A percentile compares a stretch with the other conserved stretches of the same genome.
Conservation (phyloP, 2,888 invertebrate species). For the Acanthopleura granulata region DNA sequence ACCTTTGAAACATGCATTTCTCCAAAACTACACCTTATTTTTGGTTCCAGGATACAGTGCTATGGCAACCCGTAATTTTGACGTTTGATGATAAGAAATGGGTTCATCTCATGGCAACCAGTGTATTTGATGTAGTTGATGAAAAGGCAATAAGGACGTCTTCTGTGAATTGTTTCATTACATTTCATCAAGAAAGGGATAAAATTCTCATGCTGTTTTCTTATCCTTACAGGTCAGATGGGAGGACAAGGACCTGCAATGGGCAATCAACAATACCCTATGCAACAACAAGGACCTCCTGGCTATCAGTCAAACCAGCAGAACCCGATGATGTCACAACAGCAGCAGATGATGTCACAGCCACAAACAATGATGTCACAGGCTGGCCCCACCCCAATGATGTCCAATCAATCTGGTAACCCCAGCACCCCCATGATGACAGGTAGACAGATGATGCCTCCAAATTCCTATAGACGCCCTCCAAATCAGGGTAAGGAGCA, state of each 20-base stretch:
- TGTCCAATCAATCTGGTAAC: background rate
- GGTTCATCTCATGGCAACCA: too few relatives aligned
- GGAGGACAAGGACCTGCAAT: background rate
- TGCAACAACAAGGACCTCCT: background rate
- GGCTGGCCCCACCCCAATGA: background rate
- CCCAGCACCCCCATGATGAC: background rate
- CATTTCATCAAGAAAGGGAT: too few relatives aligned
- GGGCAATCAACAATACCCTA: background rate
- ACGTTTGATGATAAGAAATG: too few relatives aligned
- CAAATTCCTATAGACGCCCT: slow-evolving; percentile 10
- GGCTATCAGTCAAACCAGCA: background rate
- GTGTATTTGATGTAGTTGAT: too few relatives aligned
- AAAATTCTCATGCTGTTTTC: too few relatives aligned
- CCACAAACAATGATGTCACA: background rate
- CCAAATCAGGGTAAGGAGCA: too few relatives aligned
- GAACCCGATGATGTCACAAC: slow-evolving; percentile 16
- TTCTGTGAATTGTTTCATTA: too few relatives aligned
- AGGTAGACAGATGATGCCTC: slow-evolving; percentile 1
- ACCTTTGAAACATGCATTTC: too few relatives aligned
- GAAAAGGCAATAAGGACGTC: too few relatives aligned
- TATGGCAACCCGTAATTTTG: too few relatives aligned
- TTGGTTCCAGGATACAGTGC: too few relatives aligned
- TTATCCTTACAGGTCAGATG: slow-evolving; percentile 12
- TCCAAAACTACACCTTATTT: too few relatives aligned
- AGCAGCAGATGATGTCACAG: slow-evolving; percentile 11